Evolutionary conservation across 1,140 invertebrate genomes (phyloP).

Genomic region (Drosophila repleta): DNA sequence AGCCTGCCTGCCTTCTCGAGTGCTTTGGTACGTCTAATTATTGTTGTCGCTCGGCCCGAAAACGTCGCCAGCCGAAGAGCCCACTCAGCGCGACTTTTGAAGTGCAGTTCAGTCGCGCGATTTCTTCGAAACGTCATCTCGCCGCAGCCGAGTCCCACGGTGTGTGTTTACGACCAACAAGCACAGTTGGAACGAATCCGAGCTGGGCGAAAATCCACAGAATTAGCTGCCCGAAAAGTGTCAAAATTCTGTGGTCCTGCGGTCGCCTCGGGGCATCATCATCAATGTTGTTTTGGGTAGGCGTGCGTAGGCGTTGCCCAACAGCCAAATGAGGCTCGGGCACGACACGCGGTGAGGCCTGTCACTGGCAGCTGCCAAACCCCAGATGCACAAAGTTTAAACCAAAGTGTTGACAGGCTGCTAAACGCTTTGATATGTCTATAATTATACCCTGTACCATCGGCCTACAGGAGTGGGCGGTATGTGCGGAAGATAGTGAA

Average conservation of each 20-base stretch:
- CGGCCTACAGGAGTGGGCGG: not conserved
- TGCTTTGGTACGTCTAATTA: slow-evolving; percentile 65
- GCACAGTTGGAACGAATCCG: slow-evolving; percentile 65
- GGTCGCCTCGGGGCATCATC: slow-evolving; percentile 47
- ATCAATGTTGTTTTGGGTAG: slow-evolving; percentile 15
- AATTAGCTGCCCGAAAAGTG: slow-evolving; percentile 71
- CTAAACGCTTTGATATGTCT: slow-evolving; percentile 45
- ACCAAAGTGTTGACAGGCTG: slow-evolving; percentile 62
- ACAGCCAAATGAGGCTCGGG: slow-evolving; percentile 67
- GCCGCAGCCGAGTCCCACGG: slow-evolving; percentile 68
- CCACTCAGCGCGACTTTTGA: slow-evolving; percentile 72
- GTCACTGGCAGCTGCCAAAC: slow-evolving; percentile 58
- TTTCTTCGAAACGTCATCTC: slow-evolving; percentile 14
- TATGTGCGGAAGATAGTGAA: not conserved
- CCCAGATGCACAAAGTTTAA: slow-evolving; percentile 23
- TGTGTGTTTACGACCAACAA: slow-evolving; percentile 81
- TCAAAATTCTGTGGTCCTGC: slow-evolving; percentile 58
- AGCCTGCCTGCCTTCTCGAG: slow-evolving; percentile 42
- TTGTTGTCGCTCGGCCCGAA: slow-evolving; percentile 73
- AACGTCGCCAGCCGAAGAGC: slow-evolving; percentile 73
- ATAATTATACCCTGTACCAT: slow-evolving; percentile 40
- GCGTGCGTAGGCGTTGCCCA: slow-evolving; percentile 44
- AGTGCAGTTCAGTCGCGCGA: slow-evolving; percentile 55
- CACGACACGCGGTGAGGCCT: slow-evolving; percentile 51
- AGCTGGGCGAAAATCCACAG: slow-evolving; percentile 7